Evolutionary conservation across 2,888 invertebrate genomes (phyloP).

Genomic region (Meghimatium bilineatum): DNA sequence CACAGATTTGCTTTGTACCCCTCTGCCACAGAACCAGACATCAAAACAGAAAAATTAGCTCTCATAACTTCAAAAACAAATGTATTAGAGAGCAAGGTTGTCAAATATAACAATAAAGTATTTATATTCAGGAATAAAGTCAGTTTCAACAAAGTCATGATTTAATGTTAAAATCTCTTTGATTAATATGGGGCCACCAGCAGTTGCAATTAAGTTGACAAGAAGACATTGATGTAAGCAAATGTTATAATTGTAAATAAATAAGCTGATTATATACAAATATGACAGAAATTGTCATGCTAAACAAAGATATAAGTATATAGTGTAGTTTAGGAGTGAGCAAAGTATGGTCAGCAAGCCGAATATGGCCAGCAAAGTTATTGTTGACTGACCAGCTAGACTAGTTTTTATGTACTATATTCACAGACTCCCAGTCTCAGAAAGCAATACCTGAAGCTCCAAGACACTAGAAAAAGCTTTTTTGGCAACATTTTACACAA

Average conservation of each 20-base stretch:
- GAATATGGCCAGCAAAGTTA: no score
- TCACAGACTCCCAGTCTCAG: no score
- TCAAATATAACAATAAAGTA: background rate
- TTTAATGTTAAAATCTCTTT: background rate
- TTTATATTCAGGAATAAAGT: background rate
- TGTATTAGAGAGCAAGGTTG: background rate
- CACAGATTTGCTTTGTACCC: no score
- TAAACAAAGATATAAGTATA: background rate
- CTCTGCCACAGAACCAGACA: no score
- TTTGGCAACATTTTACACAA: no score
- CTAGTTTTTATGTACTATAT: no score
- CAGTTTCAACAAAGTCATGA: background rate
- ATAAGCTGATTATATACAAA: background rate
- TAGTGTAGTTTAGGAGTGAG: no score
- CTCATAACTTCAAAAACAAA: background rate
- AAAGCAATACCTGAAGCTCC: no score
- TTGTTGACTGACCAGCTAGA: no score
- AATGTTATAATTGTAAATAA: background rate
- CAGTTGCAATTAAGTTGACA: background rate
- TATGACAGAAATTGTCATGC: background rate
- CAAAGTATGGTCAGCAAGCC: no score
- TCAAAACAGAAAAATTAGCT: no score
- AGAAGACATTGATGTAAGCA: constrained; percentile 8
- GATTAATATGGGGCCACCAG: background rate
- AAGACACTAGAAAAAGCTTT: no score